A percentile compares a stretch with the other conserved stretches of the same genome.
These are phyloP conservation scores for Lepilemur ruficaudatus DNA, from an alignment of 2,797 vertebrate species.

Conservation along the genomic window DNA sequence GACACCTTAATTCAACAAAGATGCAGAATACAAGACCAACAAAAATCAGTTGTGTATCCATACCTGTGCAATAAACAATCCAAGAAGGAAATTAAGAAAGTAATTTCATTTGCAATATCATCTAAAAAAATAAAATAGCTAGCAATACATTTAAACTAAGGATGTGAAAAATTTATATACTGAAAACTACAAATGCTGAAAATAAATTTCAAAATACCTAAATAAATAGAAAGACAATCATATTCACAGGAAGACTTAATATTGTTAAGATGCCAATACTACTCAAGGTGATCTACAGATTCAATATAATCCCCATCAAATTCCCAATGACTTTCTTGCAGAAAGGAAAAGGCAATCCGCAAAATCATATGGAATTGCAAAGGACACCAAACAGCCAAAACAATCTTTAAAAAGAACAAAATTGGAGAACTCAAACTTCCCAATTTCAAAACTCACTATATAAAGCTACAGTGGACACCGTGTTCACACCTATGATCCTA, in stretches of 20 bases:
- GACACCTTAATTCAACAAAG: no score
- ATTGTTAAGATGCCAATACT: neutral
- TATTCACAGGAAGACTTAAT: neutral
- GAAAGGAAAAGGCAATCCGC: neutral
- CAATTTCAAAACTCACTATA: neutral
- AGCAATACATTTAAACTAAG: neutral
- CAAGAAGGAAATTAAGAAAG: neutral
- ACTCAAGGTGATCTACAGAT: neutral
- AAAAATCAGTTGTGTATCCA: no score
- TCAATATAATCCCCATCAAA: neutral
- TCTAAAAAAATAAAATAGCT: neutral
- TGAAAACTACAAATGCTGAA: neutral
- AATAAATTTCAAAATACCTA: neutral
- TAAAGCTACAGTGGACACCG: neutral
- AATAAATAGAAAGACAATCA: neutral
- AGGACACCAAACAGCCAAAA: neutral
- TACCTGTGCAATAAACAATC: no score
- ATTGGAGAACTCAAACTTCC: neutral
- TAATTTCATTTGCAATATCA: neutral
- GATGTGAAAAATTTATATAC: neutral
- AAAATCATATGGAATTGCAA: neutral
- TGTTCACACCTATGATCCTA: neutral
- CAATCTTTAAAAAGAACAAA: neutral
- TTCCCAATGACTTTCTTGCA: neutral
- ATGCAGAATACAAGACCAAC: no score